These are phyloP conservation scores for Pangasius krempfi DNA, from an alignment of 2,797 vertebrate species.

Conservation along the genomic window DNA sequence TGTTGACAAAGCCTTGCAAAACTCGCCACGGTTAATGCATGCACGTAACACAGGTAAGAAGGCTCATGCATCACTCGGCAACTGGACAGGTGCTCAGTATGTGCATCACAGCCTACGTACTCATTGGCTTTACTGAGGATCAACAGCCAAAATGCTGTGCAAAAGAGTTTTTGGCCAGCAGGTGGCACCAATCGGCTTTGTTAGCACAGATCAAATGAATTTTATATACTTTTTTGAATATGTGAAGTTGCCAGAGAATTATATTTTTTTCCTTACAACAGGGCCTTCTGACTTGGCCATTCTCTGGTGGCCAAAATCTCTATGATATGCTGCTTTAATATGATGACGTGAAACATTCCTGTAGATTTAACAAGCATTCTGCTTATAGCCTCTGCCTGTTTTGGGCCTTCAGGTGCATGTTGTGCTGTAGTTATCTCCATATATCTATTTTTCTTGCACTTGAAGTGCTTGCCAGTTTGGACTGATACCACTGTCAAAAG, in stretches of 20 bases:
- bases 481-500: neutral
- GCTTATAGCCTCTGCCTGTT: slow-evolving; percentile 22
- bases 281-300: neutral
- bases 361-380: neutral
- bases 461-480: slow-evolving; percentile 21
- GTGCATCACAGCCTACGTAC: slow-evolving; percentile 4
- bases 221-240: neutral
- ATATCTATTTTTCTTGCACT: neutral
- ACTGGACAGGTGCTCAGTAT: slow-evolving; percentile 36
- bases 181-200: slow-evolving; percentile 14
- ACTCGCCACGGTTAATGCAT: slow-evolving; percentile 92
- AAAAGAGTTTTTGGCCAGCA: slow-evolving; percentile 33
- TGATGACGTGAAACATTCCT: neutral
- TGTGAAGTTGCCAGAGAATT: neutral
- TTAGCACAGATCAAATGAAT: neutral
- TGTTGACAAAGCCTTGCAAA: slow-evolving; percentile 94
- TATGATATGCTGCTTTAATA: slow-evolving; percentile 7
- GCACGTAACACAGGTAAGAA: slow-evolving; percentile 91
- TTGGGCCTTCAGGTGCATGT: slow-evolving; percentile 19
- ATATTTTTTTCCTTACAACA: neutral
- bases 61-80: slow-evolving; percentile 32
- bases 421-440: slow-evolving; percentile 12
- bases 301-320: slow-evolving; percentile 33
- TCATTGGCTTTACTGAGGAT: slow-evolving; percentile 18
- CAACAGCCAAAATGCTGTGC: neutral